phyloP scores from a whole-genome alignment of 2,797 vertebrate genomes.

The Lerista edwardsae region DNA sequence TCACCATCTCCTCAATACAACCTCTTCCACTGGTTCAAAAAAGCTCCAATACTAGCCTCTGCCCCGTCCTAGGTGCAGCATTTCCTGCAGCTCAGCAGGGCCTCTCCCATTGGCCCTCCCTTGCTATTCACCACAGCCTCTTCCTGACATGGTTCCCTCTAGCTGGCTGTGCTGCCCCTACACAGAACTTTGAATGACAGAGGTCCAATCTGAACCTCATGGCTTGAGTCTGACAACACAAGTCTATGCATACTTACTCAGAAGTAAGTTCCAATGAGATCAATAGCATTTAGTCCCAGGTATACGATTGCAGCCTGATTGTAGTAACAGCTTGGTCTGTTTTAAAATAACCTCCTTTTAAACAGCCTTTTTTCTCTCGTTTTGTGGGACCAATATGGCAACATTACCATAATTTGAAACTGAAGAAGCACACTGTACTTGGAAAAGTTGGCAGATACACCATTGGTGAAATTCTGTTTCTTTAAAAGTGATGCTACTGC shows the following conservation, averaged over 20 bases:
- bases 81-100: no score
- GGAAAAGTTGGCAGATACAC: conserved; percentile 29
- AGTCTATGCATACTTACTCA: no score
- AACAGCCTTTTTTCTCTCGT: background rate
- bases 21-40: no score
- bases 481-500: conserved; percentile 52
- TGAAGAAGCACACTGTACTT: conserved; percentile 15
- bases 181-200: background rate
- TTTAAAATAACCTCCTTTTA: background rate
- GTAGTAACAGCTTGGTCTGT: background rate
- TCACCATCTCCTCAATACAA: no score
- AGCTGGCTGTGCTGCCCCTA: background rate
- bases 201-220: background rate
- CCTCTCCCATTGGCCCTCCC: no score
- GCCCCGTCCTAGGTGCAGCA: no score
- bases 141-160: no score
- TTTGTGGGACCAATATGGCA: background rate
- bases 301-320: background rate
- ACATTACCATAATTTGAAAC: conserved; percentile 11
- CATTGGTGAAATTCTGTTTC: conserved; percentile 32
- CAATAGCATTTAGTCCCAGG: background rate
- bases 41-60: no score
- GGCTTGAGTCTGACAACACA: background rate
- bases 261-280: no score
- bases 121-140: no score